Percentiles rank a stretch among this genome's conserved stretches.
These are phyloP conservation scores for Limnephilus lunatus DNA, from an alignment of 2,888 invertebrate species.

Conservation along the genomic window DNA sequence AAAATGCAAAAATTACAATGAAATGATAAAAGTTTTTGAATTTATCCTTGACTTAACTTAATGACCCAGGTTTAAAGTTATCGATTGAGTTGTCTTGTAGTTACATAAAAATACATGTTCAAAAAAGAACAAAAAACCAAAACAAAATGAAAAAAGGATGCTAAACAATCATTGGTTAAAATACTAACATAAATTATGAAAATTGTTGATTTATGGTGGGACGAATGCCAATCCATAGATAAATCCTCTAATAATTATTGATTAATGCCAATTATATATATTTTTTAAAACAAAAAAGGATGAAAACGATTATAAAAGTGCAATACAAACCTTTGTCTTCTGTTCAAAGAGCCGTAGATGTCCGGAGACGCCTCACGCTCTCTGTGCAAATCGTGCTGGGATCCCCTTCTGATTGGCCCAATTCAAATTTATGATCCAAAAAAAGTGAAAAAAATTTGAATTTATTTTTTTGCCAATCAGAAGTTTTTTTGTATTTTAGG, in stretches of 20 bases:
- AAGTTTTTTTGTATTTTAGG: slow-evolving; percentile 39
- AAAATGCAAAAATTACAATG: not conserved
- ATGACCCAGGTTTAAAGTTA: too few relatives aligned
- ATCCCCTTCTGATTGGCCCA: slow-evolving; percentile 80
- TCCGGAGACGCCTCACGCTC: slow-evolving; percentile 85
- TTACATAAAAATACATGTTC: not conserved
- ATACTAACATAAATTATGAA: not conserved
- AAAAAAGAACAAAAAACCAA: not conserved
- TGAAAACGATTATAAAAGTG: slow-evolving; percentile 61
- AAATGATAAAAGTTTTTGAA: not conserved
- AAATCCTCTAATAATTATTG: not conserved
- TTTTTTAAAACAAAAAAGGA: slow-evolving; percentile 65
- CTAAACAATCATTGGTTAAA: not conserved
- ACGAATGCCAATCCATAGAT: not conserved
- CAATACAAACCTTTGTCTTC: slow-evolving; percentile 86
- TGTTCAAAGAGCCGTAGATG: slow-evolving; percentile 81
- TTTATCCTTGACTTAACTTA: not conserved
- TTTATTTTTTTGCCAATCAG: slow-evolving; percentile 39
- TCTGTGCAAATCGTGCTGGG: slow-evolving; percentile 84
- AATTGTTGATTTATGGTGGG: not conserved
- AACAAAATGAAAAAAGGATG: not conserved
- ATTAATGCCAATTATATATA: not conserved
- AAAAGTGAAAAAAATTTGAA: not conserved
- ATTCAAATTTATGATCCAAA: slow-evolving; percentile 66
- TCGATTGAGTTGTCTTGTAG: too few relatives aligned